phyloP scores from a whole-genome alignment of 2,888 invertebrate genomes.

The Tyria jacobaeae region DNA sequence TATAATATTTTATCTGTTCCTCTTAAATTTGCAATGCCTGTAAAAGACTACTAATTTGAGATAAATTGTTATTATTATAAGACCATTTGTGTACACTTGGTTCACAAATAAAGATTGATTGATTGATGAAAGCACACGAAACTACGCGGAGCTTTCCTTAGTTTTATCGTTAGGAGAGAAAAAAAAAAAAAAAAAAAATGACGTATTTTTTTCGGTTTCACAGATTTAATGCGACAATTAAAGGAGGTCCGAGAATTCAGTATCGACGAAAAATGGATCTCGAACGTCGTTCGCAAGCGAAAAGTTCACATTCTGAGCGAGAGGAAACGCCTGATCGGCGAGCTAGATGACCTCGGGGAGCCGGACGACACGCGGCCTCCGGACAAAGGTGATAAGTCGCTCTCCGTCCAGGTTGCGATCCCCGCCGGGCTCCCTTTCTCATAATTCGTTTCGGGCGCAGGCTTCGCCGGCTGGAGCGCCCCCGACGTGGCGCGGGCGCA shows the following conservation, averaged over 20 bases:
- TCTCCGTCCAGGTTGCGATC: background rate
- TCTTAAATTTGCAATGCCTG: no score
- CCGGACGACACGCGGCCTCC: background rate
- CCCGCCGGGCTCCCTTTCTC: background rate
- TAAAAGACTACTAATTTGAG: no score
- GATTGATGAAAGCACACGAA: no score
- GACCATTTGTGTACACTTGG: no score
- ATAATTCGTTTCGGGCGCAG: slow-evolving; percentile 21
- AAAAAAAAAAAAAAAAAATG: no score
- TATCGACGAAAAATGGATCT: slow-evolving; percentile 52
- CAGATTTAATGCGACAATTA: slow-evolving; percentile 48
- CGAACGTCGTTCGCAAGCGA: slow-evolving; percentile 51
- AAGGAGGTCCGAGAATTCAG: slow-evolving; percentile 52
- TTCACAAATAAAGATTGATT: no score
- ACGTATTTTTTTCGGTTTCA: background rate
- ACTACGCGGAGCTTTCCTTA: no score
- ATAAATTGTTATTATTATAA: no score
- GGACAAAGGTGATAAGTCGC: slow-evolving; percentile 16
- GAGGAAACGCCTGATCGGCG: slow-evolving; percentile 31
- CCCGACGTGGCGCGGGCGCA: slow-evolving; percentile 29
- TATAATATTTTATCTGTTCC: no score
- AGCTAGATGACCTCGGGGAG: slow-evolving; percentile 20
- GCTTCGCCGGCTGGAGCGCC: slow-evolving; percentile 59
- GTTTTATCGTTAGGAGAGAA: no score
- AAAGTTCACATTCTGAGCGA: slow-evolving; percentile 41